Conservation (phyloP, 2,113 vertebrate genomes). For the Arenaria interpres region DNA sequence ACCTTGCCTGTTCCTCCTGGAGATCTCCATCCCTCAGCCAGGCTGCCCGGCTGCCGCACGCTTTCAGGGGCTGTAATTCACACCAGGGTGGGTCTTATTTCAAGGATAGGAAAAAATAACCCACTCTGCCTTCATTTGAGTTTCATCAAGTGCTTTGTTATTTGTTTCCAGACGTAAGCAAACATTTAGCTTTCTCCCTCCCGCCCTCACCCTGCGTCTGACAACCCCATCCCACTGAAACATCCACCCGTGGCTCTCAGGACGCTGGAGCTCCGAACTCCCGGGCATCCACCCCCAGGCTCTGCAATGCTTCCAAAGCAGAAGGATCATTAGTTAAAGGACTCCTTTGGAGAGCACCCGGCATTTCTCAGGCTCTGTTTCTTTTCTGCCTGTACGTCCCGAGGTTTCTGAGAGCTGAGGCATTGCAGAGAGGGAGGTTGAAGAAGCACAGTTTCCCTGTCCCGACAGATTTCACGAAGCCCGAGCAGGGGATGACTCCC, state of each 20-base stretch:
- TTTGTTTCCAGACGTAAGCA: background rate
- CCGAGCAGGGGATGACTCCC: background rate
- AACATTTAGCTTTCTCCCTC: background rate
- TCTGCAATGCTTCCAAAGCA: background rate
- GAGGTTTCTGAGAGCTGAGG: background rate
- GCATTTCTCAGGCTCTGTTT: constrained; percentile 25
- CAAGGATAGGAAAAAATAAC: background rate
- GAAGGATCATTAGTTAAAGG: background rate
- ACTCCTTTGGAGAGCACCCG: background rate
- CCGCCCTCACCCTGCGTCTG: background rate
- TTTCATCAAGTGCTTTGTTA: background rate
- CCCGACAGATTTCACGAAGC: background rate
- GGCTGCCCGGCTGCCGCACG: rapidly evolving
- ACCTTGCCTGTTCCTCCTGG: no score
- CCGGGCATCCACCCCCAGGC: background rate
- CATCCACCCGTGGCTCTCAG: background rate
- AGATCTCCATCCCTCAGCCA: background rate
- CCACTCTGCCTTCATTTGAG: background rate
- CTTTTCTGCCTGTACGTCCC: background rate
- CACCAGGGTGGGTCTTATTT: background rate
- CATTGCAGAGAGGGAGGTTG: background rate
- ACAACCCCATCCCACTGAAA: rapidly evolving
- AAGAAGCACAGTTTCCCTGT: background rate
- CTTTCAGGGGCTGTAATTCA: background rate
- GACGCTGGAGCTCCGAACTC: background rate